These are phyloP conservation scores for Columba janthina DNA, from an alignment of 2,113 vertebrate genomes.

Conservation along the genomic window DNA sequence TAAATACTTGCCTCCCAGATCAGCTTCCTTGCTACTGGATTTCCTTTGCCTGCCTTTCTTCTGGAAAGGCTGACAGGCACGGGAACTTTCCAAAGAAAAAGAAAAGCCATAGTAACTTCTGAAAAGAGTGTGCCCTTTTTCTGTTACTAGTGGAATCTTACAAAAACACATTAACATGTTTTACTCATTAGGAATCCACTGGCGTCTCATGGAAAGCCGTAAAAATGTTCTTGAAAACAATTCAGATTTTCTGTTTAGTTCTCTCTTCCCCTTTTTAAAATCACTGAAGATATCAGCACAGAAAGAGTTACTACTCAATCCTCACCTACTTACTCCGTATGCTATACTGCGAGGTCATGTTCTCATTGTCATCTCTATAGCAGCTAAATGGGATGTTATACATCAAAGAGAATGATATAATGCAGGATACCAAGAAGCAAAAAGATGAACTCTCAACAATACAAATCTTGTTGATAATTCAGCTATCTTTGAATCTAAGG, in stretches of 20 bases:
- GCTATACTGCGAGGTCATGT: background rate
- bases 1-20: background rate
- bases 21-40: background rate
- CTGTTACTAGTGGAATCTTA: conserved; percentile 7
- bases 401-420: background rate
- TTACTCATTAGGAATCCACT: conserved; percentile 33
- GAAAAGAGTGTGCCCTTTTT: background rate
- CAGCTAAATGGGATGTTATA: background rate
- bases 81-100: background rate
- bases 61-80: background rate
- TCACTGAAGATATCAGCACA: background rate
- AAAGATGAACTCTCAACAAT: background rate
- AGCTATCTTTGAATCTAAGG: background rate
- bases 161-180: conserved; percentile 22
- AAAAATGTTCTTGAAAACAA: background rate
- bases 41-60: background rate
- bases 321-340: conserved; percentile 3
- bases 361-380: background rate
- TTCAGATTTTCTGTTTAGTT: background rate
- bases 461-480: background rate
- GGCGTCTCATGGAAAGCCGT: background rate
- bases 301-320: background rate
- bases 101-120: background rate
- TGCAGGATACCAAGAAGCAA: background rate
- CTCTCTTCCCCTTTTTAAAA: background rate